Conservation (phyloP, 2,888 invertebrate genomes). For the Calameuta pallipes region DNA sequence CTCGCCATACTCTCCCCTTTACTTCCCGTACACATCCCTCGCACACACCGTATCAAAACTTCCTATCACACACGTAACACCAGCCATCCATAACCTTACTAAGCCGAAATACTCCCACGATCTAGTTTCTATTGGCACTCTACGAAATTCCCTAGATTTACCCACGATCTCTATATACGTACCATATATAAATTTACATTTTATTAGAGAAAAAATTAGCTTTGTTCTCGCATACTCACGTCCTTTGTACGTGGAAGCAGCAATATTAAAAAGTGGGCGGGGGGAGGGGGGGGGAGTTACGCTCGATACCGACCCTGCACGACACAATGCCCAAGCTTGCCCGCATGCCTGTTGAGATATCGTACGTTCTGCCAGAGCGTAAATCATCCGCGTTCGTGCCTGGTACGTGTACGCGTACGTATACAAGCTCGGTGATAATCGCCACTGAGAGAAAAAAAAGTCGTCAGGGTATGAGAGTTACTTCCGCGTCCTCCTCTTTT, state of each 20-base stretch:
- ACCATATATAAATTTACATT: background rate
- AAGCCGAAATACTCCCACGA: background rate
- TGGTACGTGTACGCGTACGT: background rate
- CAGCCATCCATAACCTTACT: background rate
- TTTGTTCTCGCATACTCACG: background rate
- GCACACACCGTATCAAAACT: background rate
- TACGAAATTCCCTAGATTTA: background rate
- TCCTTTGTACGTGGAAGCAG: background rate
- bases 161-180: background rate
- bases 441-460: background rate
- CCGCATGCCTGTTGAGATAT: background rate
- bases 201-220: background rate
- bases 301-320: background rate
- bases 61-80: background rate
- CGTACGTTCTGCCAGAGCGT: background rate
- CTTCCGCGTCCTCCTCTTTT: background rate
- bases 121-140: background rate
- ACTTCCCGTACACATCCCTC: background rate
- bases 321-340: background rate
- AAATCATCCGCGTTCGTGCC: background rate
- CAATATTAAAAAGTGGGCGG: background rate
- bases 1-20: background rate
- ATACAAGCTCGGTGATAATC: background rate
- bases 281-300: background rate
- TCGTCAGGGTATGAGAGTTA: background rate